phyloP scores from a whole-genome alignment of 1,140 invertebrate genomes.

The Hetaerina americana region DNA sequence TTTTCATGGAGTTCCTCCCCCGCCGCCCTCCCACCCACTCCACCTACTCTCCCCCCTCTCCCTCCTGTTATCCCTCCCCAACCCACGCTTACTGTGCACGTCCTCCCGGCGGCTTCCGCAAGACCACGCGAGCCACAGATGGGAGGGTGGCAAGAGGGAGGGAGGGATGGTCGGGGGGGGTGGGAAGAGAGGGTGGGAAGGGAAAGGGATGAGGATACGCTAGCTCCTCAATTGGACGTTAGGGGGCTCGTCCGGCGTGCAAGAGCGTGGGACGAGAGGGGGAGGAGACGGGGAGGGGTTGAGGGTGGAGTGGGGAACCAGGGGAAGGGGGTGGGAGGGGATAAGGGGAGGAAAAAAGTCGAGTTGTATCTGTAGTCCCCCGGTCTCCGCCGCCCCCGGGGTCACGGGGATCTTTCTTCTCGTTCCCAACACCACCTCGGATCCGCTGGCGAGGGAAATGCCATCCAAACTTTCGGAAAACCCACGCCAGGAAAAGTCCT shows the following conservation, averaged over 20 bases:
- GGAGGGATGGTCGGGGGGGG: background rate
- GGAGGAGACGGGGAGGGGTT: background rate
- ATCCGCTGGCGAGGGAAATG: no score
- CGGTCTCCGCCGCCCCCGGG: background rate
- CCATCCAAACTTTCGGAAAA: no score
- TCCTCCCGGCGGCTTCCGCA: background rate
- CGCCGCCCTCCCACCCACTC: no score
- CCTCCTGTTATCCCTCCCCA: background rate
- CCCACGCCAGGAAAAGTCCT: no score
- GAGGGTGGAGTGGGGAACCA: background rate
- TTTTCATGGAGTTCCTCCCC: no score
- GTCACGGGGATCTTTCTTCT: background rate
- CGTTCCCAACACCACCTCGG: no score
- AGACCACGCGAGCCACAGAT: background rate
- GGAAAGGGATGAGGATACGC: background rate
- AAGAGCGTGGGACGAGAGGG: background rate
- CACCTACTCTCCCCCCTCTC: background rate
- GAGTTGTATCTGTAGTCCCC: background rate
- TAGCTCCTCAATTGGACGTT: background rate
- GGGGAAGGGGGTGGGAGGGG: background rate
- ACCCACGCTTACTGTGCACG: background rate
- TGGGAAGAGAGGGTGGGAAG: background rate
- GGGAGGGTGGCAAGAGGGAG: background rate
- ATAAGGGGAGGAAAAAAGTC: background rate
- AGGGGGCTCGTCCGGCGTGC: no score